Percentiles rank a stretch among this genome's conserved stretches.
phyloP scores from a whole-genome alignment of 2,797 vertebrate species.

The Danio jaintianensis region DNA sequence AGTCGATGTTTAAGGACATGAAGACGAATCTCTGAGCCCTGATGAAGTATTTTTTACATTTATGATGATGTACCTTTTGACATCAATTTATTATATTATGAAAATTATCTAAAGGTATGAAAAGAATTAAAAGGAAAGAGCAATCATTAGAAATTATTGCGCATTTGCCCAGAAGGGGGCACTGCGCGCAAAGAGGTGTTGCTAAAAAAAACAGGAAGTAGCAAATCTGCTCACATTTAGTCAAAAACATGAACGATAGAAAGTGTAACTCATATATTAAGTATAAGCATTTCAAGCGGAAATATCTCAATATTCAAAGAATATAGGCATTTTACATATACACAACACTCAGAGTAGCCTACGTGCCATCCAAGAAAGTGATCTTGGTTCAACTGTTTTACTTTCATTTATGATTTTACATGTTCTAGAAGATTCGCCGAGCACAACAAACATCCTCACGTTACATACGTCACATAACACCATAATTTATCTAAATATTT shows the following conservation, averaged over 20 bases:
- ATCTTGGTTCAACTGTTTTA: background rate
- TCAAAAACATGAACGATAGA: background rate
- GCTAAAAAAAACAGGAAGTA: background rate
- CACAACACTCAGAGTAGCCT: background rate
- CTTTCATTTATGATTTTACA: background rate
- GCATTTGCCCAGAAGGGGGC: background rate
- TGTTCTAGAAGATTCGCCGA: background rate
- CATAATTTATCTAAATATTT: background rate
- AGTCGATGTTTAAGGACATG: background rate
- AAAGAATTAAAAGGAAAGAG: background rate
- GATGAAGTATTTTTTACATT: background rate
- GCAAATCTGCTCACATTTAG: background rate
- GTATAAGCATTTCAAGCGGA: background rate
- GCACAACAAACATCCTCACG: too few relatives aligned
- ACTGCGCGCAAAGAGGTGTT: background rate
- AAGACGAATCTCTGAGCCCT: background rate
- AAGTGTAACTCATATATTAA: background rate
- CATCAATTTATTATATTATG: too few relatives aligned
- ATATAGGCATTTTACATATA: background rate
- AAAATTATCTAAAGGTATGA: too few relatives aligned
- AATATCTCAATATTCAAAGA: background rate
- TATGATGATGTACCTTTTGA: too few relatives aligned
- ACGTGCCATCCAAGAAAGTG: background rate
- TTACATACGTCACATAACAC: background rate
- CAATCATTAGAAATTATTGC: background rate